Conservation (phyloP, 2,113 vertebrate genomes). For the Sakesphorus luctuosus region DNA sequence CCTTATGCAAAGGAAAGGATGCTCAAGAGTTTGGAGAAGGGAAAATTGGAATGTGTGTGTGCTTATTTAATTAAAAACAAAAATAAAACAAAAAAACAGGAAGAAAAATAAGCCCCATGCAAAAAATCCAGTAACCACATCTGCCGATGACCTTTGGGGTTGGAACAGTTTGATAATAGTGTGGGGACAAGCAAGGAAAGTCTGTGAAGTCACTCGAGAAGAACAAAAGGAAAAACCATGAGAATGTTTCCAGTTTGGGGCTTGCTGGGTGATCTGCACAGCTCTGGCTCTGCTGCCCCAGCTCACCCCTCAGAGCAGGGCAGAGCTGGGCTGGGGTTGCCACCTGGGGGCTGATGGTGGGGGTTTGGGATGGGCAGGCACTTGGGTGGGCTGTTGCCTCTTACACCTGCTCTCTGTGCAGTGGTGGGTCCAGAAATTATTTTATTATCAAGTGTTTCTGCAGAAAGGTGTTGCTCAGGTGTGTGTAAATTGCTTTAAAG, state of each 20-base stretch:
- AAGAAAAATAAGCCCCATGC: neutral
- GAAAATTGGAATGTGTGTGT: neutral
- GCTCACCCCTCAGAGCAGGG: neutral
- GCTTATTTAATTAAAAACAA: neutral
- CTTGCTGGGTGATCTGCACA: neutral
- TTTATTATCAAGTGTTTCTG: rapidly evolving
- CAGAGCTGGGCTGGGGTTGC: neutral
- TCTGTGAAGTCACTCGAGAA: slow-evolving; percentile 8
- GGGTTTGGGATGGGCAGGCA: rapidly evolving
- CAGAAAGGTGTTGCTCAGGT: neutral
- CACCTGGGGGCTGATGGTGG: neutral
- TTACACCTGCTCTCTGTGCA: neutral
- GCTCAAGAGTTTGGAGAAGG: neutral
- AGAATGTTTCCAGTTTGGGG: slow-evolving; percentile 6
- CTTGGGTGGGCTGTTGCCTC: neutral
- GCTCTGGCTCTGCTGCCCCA: neutral
- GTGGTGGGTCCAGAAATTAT: neutral
- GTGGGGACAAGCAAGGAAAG: slow-evolving; percentile 23
- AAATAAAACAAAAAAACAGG: neutral
- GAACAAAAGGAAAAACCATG: slow-evolving; percentile 19
- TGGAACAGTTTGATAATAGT: slow-evolving; percentile 36
- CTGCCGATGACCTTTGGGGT: slow-evolving; percentile 25
- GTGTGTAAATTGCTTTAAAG: neutral
- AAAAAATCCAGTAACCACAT: neutral
- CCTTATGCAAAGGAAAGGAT: neutral